A percentile compares a stretch with the other conserved stretches of the same genome.
phyloP scores from a whole-genome alignment of 2,113 vertebrate species.

The Thunnus thynnus region DNA sequence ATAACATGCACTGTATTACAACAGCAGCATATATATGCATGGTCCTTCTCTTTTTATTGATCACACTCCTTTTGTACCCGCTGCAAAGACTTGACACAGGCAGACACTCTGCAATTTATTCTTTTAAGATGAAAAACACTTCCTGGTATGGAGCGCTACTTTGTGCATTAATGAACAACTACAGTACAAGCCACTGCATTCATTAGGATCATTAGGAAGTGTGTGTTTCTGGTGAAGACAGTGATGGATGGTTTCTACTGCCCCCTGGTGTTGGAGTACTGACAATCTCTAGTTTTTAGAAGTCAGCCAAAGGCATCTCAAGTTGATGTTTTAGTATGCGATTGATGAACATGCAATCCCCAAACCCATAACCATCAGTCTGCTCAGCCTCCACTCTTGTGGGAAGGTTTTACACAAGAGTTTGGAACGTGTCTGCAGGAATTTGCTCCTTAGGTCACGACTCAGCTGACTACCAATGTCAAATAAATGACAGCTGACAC shows the following conservation, averaged over 20 bases:
- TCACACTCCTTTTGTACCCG: not conserved
- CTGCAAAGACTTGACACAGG: not conserved
- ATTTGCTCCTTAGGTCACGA: not conserved
- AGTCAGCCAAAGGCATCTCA: not conserved
- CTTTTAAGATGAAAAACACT: conserved; percentile 14
- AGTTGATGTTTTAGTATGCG: not conserved
- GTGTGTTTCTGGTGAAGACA: not conserved
- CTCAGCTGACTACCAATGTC: too few species aligned
- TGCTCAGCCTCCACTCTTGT: not conserved
- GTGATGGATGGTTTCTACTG: conserved; percentile 57
- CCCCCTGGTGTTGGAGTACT: conserved; percentile 59
- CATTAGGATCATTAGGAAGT: conserved; percentile 18
- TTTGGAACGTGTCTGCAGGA: not conserved
- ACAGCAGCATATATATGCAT: not conserved
- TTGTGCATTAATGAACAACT: not conserved
- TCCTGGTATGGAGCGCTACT: not conserved
- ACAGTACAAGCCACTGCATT: not conserved
- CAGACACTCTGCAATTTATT: not conserved
- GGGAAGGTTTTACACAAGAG: not conserved
- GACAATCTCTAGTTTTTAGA: not conserved
- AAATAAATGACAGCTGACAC: too few species aligned
- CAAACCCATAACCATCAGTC: not conserved
- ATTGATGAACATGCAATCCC: not conserved
- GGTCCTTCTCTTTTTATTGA: not conserved
- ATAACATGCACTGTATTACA: not conserved